Percentiles rank a stretch among this genome's conserved stretches.
Conservation (phyloP, 2,888 invertebrate genomes). For the Sicus ferrugineus region DNA sequence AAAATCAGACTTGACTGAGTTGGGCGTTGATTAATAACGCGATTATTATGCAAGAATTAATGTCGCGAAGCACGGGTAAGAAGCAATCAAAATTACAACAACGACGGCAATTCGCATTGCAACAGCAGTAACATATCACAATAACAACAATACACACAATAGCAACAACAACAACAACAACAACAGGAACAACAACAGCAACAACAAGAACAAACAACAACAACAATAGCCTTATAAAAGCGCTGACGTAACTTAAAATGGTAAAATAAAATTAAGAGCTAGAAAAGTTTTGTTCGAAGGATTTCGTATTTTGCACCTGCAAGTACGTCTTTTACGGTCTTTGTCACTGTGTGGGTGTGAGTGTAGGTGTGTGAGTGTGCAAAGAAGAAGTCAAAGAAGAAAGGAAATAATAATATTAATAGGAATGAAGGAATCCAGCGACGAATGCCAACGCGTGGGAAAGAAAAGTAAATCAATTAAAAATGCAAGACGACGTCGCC, state of each 20-base stretch:
- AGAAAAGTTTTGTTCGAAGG: not conserved
- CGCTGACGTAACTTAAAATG: too few relatives aligned
- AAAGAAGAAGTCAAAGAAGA: slow-evolving; percentile 11
- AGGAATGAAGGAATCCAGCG: not conserved
- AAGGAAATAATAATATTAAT: not conserved
- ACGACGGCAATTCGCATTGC: not conserved
- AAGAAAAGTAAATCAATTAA: slow-evolving; percentile 50
- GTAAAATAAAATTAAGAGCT: too few relatives aligned
- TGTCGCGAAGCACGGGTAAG: not conserved
- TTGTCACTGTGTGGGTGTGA: not conserved
- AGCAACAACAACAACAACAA: slow-evolving; percentile 2
- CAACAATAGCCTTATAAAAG: not conserved
- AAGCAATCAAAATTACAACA: slow-evolving; percentile 1
- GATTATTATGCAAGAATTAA: slow-evolving; percentile 24
- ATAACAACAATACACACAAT: not conserved
- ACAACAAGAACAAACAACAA: not conserved
- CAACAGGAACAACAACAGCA: too few relatives aligned
- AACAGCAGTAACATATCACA: not conserved
- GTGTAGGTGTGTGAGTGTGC: slow-evolving; percentile 11
- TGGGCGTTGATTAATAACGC: slow-evolving; percentile 16
- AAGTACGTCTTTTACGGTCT: not conserved
- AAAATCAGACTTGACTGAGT: not conserved
- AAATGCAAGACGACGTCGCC: slow-evolving; percentile 45
- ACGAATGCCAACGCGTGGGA: slow-evolving; percentile 34
- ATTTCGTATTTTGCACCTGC: not conserved